Base-by-base conservation (phyloP, 2,888 invertebrate species). In the Poecilobothrus nobilitatus region DNA sequence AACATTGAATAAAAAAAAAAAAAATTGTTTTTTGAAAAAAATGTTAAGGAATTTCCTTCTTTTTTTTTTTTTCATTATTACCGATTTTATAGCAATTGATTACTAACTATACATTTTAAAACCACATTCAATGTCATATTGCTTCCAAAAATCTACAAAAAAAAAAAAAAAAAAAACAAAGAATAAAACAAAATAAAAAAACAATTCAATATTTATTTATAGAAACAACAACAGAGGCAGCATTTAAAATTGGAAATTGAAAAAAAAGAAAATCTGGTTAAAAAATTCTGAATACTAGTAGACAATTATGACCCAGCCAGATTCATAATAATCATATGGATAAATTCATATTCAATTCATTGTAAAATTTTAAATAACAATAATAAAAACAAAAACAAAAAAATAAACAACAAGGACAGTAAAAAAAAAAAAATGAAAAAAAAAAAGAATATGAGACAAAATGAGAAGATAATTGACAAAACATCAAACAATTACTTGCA, bases 391-490 rank as follows among this genome's bases (percentile, higher is more conserved):
- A 27, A 27, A 27, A 27, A 27, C 27, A 27, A 27, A 27, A 27
- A 27, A 27, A 27, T 4, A 27, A 27, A 41, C 7, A 9, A 41
- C 41, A 27, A 41, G 41, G 41, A 41, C 7, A 41, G 7, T 27
- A 27, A 27, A 27, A 27, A 27, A 27, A 27, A 27, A 27, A 27
- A 27, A 27, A 27, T 5, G 5, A 27, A 27, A 27, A 27, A 27
- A 27, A 27, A 27, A 27, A 27, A 27, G 27, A 5, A 27, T 27
- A 53, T 15, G 53, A 53, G 53, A 53, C 53, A n/a, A 53, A 53
- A 53, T 53, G 53, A 53, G 53, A 53, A 53, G n/a, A 53, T 53
- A 53, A 53, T 53, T 53, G 53, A 53, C 53, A 53, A 53, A 53
- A 53, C n/a, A 53, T 53, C 53, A 53, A 53, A 53, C 53, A 53